Conservation (phyloP, 1,140 invertebrate species). For the Parapsyche elsis region DNA sequence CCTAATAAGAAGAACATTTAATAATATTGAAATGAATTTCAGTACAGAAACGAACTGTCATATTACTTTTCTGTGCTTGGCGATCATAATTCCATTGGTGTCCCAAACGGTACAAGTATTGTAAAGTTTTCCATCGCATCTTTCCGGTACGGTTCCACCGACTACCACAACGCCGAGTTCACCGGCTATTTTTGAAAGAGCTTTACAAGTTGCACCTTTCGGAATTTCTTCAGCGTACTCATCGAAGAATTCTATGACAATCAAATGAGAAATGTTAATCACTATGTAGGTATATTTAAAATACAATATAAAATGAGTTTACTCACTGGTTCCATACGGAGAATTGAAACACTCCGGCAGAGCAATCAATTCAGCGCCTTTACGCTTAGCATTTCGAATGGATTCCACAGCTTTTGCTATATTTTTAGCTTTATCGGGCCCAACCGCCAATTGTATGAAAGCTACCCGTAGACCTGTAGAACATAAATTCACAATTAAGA, state of each 20-base stretch:
- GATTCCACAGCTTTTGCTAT: slow-evolving; percentile 76
- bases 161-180: slow-evolving; percentile 85
- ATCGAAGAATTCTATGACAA: slow-evolving; percentile 75
- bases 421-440: slow-evolving; percentile 80
- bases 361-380: slow-evolving; percentile 81
- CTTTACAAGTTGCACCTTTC: slow-evolving; percentile 75
- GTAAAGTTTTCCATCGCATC: slow-evolving; percentile 74
- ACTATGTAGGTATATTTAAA: not conserved
- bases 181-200: slow-evolving; percentile 80
- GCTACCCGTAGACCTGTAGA: slow-evolving; percentile 68
- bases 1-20: slow-evolving; percentile 65
- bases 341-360: slow-evolving; percentile 96
- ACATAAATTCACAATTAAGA: slow-evolving; percentile 18
- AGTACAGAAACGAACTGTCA: slow-evolving; percentile 13
- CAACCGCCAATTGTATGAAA: slow-evolving; percentile 83
- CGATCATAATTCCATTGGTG: slow-evolving; percentile 79
- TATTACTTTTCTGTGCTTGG: slow-evolving; percentile 78
- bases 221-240: slow-evolving; percentile 90
- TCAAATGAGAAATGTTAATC: slow-evolving; percentile 8
- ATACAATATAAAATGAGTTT: slow-evolving; percentile 6
- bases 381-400: slow-evolving; percentile 79
- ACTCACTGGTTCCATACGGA: slow-evolving; percentile 88
- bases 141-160: slow-evolving; percentile 91
- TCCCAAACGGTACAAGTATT: slow-evolving; percentile 94
- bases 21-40: not conserved